Conservation (phyloP, 2,113 vertebrate genomes). For the Acinonyx jubatus region DNA sequence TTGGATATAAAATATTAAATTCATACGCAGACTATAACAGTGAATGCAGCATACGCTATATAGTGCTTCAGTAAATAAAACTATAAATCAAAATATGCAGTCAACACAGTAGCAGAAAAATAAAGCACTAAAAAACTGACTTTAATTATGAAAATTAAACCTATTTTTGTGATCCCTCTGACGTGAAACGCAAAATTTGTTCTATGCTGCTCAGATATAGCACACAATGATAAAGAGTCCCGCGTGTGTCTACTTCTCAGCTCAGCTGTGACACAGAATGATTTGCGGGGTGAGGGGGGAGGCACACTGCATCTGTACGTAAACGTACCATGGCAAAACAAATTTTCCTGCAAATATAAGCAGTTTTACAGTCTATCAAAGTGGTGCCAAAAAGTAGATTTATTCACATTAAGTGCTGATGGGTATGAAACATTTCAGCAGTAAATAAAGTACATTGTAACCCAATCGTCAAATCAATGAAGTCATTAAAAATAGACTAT, state of each 20-base stretch:
- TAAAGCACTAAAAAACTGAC: not conserved
- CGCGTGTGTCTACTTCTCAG: not conserved
- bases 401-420: slow-evolving; percentile 84
- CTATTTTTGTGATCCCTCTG: not conserved
- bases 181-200: not conserved
- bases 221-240: slow-evolving; percentile 4
- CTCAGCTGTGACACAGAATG: slow-evolving; percentile 53
- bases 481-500: slow-evolving; percentile 86
- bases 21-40: not conserved
- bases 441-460: slow-evolving; percentile 76
- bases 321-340: slow-evolving; percentile 13
- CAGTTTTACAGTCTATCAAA: slow-evolving; percentile 83
- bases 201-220: not conserved
- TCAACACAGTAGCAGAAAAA: not conserved
- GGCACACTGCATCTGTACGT: slow-evolving; percentile 40
- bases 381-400: slow-evolving; percentile 80
- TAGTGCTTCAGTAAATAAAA: not conserved
- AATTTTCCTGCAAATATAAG: slow-evolving; percentile 77
- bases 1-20: not conserved
- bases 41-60: not conserved
- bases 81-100: not conserved
- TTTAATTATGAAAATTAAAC: not conserved
- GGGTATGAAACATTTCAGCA: slow-evolving; percentile 80
- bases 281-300: not conserved
- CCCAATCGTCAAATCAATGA: slow-evolving; percentile 86